Base-by-base conservation (phyloP, 2,888 invertebrate genomes). In the Hirtodrosophila cameraria region DNA sequence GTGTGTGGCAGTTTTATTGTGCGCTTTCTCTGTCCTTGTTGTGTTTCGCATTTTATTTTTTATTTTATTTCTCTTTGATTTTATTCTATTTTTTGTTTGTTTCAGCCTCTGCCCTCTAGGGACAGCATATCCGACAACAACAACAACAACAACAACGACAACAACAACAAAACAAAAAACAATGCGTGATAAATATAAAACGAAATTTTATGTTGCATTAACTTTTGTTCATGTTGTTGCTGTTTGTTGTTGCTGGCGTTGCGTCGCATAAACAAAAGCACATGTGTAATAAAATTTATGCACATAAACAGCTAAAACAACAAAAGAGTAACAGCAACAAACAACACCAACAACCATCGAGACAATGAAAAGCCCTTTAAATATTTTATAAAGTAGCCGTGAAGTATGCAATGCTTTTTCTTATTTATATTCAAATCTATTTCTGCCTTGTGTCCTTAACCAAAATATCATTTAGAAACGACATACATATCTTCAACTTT, bases 271-370 rank as follows among this genome's bases (percentile, higher is more conserved):
- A 79, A 81, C 78, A 84, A 85, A 61, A 66, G 83, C 79, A 82
- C 72, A 85, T 78, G 72, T 72, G 86, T 79, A 75, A 85, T 85
- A 78, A 82, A 85, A 85, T 82, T 50, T 85, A 75, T 80, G 83
- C 86, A 80, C 74, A 78, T 73, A 84, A 84, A 80, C 64, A 75
- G 53, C 55, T 53, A 41, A 42, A 52, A 45, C 54, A 59, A 48
- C 55, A 41, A 63, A 52, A 43, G 13, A 54, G 23, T 25, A 41
- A 38, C 61, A 62, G 38, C 41, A 63, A 30, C 50, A 58, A 36
- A 31, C 43, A 38, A 28, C 27, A 50, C 15, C 60, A 46, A 53
- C 49, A 31, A 33, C 45, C 52, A 53, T 43, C 36, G 53, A 82
- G 65, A 82, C 83, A 80, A 75, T 85, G 83, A 82, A 80, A 79